Percentiles rank a stretch among this genome's conserved stretches.
These are phyloP conservation scores for Fragum sueziense DNA, from an alignment of 2,888 invertebrate genomes.

Conservation along the genomic window DNA sequence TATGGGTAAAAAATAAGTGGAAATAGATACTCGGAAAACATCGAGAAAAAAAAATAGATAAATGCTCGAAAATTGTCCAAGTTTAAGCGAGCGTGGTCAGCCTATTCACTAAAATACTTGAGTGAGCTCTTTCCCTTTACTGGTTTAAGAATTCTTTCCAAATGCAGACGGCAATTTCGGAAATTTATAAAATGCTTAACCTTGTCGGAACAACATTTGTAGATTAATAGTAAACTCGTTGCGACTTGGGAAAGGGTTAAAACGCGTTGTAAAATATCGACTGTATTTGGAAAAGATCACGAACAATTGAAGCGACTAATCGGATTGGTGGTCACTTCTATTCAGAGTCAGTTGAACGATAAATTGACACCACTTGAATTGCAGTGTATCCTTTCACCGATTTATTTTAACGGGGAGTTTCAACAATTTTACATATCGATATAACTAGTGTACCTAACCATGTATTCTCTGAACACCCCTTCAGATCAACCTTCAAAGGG, in stretches of 20 bases:
- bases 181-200: background rate
- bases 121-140: too few species aligned
- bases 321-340: too few species aligned
- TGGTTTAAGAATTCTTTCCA: too few species aligned
- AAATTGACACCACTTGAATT: background rate
- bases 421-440: background rate
- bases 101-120: too few species aligned
- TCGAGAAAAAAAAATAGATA: too few species aligned
- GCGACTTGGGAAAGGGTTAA: background rate
- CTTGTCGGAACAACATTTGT: background rate
- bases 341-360: background rate
- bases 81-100: too few species aligned
- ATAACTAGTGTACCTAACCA: background rate
- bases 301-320: too few species aligned
- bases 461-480: background rate
- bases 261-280: background rate
- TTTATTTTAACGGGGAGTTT: background rate
- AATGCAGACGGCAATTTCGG: too few species aligned
- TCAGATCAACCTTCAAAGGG: background rate
- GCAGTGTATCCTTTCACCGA: background rate
- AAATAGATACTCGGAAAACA: too few species aligned
- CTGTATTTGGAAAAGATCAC: background rate
- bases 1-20: too few species aligned
- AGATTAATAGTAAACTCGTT: background rate
- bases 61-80: too few species aligned